Base-by-base conservation (phyloP, 1,140 invertebrate species). In the Zaprionus kolodkinae region DNA sequence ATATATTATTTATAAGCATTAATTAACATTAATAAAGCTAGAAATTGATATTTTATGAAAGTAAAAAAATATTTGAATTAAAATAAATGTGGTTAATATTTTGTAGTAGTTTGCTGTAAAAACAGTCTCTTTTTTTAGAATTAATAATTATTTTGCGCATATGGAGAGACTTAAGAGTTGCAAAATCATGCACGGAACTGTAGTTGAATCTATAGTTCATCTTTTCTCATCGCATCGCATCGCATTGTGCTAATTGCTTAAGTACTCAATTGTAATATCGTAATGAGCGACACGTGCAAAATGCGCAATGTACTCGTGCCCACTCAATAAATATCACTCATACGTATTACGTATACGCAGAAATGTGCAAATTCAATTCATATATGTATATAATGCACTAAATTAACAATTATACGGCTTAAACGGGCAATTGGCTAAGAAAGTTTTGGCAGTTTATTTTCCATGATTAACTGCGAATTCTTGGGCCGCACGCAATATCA, bases 221-320 rank as follows among this genome's bases (percentile, higher is more conserved):
- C 48, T 54, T 59, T 65, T 45, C 30, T 15, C 56, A 72, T 70
- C 38, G 21, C 63, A 61, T 45, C 27, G 17, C 56, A 72, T 70
- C 38, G 21, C 56, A 72, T 70, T 70, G 66, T 73, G 79, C 45
- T 82, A 77, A 87, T 87, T 87, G 76, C 48, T 76, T 76, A 72
- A 56, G 15, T 59, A 70, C 73, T 76, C 76, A 78, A 78, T 45
- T 67, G 56, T 38, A 69, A 48, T 72, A 78, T 21, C 21, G 21
- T 78, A 85, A 78, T 82, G 63, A 79, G 69, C 62, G 56, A 81
- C 83, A 82, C 85, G 71, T 70, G 81, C 74, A 78, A 85, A 85
- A 80, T 77, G 78, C 80, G 78, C 78, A 77, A 61, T 56, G 64
- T 68, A 56, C 45, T 84, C 21, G 2, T 74, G 52, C 66, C 40